Evolutionary conservation across 2,888 invertebrate genomes (phyloP), one percentile per base, ranked within the genome.

Genomic region (Trichogramma dendrolimi): DNA sequence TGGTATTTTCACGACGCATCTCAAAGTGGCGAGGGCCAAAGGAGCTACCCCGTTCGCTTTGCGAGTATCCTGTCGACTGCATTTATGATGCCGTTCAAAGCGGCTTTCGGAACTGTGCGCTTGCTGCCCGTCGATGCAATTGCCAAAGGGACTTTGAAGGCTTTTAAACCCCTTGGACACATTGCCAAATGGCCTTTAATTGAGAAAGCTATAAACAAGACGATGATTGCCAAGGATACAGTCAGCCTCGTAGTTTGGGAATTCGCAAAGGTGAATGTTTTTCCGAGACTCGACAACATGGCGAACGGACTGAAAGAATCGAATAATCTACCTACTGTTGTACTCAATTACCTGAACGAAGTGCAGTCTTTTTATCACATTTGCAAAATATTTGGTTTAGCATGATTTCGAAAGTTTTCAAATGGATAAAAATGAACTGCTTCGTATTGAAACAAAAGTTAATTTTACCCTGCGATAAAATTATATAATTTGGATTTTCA

Each of bases 211-310:
- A 7, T 41, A 5, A 57, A 61, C 39, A 6, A 43, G 2, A 55
- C 60, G 1, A 3, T 27, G 49, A 48, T 4, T 4, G 48, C 56
- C 1, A 4, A 56, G 7, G 14, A 52, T 41, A 27, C 53, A 0
- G 38, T 60, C 6, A 5, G 60, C n/a, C 6, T 4, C 5, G 1
- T 42, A 40, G 39, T 5, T 0, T 71, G 67, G 67, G 6, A 54
- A 10, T 6, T 64, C 4, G 11, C 52, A 11, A 71, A 68, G 53
- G 6, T 4, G 10, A 39, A n/a, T 48, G 6, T 68, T 4, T 58
- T 71, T 5, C 71, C 71, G 38, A n/a, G 6, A 8, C 3, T 70
- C 27, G 68, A 72, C 54, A 6, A 49, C 1, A 42, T 58, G 5
- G 10, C 66, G 14, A 63, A 64, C 7, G 41, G 43, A 11, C 46